Evolutionary conservation across 92 coral and sea anemone genomes (phyloP), one percentile per base, ranked within the genome.

Genomic region (Palythoa caribaeorum): DNA sequence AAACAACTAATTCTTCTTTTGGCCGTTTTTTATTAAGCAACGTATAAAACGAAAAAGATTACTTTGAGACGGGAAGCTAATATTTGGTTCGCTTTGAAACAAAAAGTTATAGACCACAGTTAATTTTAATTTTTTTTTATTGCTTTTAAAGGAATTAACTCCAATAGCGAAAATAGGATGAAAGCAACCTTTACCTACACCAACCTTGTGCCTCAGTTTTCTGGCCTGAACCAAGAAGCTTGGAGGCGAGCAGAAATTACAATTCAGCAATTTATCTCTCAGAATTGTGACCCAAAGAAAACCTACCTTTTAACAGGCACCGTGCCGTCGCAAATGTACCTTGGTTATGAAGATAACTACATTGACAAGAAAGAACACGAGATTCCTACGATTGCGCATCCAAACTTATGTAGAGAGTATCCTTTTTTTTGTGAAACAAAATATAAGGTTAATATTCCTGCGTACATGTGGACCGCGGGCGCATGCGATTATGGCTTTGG

Each of bases 391-490:
- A 8, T 0, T 12, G 5, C 2, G 2, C 15, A 44, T 13, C 78
- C 78, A 15, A 13, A 16, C 2, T 44, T 73, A 3, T 73, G 78
- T 38, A 85, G 21, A n/a, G n/a, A n/a, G n/a, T n/a, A n/a, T n/a
- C n/a, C n/a, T n/a, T n/a, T n/a, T n/a, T n/a, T n/a, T 13, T 86
- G 89, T 63, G 3, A 21, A 5, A 77, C 84, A 3, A 86, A 16
- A 35, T 86, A 63, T 76, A 86, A 14, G 59, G 89, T 86, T 20
- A 86, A 76, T 62, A 44, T 86, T 51, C 89, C 89, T 19, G 84
- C 89, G 60, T 86, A 86, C 74, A 60, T 86, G 19, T 86, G 89
- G 89, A 86, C 89, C 53, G 89, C 89, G n/a, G 89, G 76, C 51
- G 84, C 84, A 62, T 86, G 84, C 52, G 50, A 39, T 20, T 35